phyloP scores from a whole-genome alignment of 2,888 invertebrate genomes.

The Tholera decimalis region DNA sequence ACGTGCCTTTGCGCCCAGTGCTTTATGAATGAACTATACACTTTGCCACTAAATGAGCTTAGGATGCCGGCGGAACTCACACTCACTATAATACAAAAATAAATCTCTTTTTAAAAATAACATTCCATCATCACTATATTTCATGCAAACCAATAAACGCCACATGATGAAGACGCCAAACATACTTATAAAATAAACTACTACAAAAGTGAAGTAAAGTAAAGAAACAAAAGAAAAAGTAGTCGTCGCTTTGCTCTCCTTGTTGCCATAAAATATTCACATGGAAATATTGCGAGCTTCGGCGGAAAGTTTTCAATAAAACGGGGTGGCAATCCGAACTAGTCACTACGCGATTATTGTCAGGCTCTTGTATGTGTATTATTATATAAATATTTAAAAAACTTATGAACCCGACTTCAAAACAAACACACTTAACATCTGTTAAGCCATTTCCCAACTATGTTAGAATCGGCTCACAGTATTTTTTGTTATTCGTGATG shows the following conservation, averaged over 20 bases:
- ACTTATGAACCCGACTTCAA: no score
- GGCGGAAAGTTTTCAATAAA: conserved; percentile 17
- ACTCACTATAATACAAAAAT: no score
- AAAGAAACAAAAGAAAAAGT: conserved; percentile 9
- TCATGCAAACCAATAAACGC: conserved; percentile 32
- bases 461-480: no score
- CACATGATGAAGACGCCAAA: conserved; percentile 8
- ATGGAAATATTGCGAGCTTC: conserved; percentile 40
- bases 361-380: not conserved
- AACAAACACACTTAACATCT: no score
- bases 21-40: no score
- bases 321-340: not conserved
- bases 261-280: conserved; percentile 45
- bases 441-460: no score
- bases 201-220: conserved; percentile 2
- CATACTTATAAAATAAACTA: conserved; percentile 30
- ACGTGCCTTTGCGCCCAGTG: no score
- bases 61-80: no score
- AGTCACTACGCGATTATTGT: not conserved
- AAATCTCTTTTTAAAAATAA: not conserved
- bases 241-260: conserved; percentile 6
- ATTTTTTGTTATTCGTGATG: no score
- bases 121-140: not conserved
- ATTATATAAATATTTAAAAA: no score
- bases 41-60: no score